Base-by-base conservation (phyloP, 2,797 vertebrate genomes). In the Aeoliscus strigatus region DNA sequence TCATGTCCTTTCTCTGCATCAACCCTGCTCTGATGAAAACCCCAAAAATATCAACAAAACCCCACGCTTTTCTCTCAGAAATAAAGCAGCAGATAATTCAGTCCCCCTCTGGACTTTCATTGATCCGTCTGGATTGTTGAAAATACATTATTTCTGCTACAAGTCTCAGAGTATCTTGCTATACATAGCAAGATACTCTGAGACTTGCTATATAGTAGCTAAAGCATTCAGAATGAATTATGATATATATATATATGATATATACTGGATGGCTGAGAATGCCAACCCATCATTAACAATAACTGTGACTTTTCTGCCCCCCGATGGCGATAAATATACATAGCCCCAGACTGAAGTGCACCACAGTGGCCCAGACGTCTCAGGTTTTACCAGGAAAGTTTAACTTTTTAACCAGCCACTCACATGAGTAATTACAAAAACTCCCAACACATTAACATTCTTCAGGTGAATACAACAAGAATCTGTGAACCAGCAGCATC, bases 71-170 rank as follows among this genome's bases (percentile, higher is more conserved):
- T 12, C 39, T 53, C 21, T 49, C 7, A 41, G 41, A 54, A 43
- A 46, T 60, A 61, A 12, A 13, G 27, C 34, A 45, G 43, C 14
- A 9, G 2, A 44, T 39, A 59, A 72, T 71, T 57, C 30, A 44
- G 54, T 33, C 18, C 40, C 13, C 11, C 9, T 35, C 38, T 32
- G 36, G 25, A 53, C 16, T 60, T 68, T 64, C 74, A 81, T 60
- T 57, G 27, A 64, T 71, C 14, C 8, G 3, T 11, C 35, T 57
- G 59, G 13, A 53, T 77, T 78, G 72, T 73, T 51, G 18, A 21
- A 30, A 9, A 46, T 50, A 41, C 41, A 45, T 33, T 51, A 13
- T 51, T 57, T 56, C 16, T 41, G 32, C 8, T 18, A 26, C 34
- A 48, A 31, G 71, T 59, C 70, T 60, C 67, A 61, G 44, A 73